Evolutionary conservation across 2,113 vertebrate genomes (phyloP), one percentile per base, ranked within the genome.

Genomic region (Crotalus helleri): DNA sequence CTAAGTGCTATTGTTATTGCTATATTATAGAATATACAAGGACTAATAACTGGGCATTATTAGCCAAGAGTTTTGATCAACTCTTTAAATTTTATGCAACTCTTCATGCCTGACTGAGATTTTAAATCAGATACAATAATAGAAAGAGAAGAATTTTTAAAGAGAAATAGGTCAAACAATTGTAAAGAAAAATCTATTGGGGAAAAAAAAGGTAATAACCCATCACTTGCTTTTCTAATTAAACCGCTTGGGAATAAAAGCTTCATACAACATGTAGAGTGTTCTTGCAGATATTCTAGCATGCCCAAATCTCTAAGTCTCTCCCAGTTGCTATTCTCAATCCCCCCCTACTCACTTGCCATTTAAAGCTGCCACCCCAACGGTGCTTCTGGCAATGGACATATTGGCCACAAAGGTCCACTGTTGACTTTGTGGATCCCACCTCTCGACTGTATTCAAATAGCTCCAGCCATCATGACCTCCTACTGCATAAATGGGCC

Each of bases 401-500:
- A 98, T 98, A 94, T 97, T 98, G 92, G 98, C 98, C 92, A 98
- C 98, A 96, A 98, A 98, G 4, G 98, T 98, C 98, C 98, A 98
- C 46, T 98, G 98, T 85, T 98, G 98, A 94, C 94, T 98, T 96
- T 98, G 98, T 33, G 98, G 98, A 57, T 98, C 98, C 98, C 98
- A 98, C 46, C 98, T 97, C 92, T 98, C 98, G 94, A 98, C 98
- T 13, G 98, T 98, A 33, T 98, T 98, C 96, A 98, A 95, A 29
- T 98, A 98, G 90, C 98, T 98, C 98, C 98, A 98, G 57, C 98
- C 98, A 93, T 98, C 98, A 93, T 98, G 98, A 91, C 98, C 98
- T 94, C 98, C 98, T 24, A 98, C 98, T 5, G 98, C 98, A 94
- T 98, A 98, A 94, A 98, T 98, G 74, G 98, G 98, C 15, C 98